Evolutionary conservation across 2,113 vertebrate genomes (phyloP), one percentile per base, ranked within the genome.

Genomic region (Gobiocypris rarus): DNA sequence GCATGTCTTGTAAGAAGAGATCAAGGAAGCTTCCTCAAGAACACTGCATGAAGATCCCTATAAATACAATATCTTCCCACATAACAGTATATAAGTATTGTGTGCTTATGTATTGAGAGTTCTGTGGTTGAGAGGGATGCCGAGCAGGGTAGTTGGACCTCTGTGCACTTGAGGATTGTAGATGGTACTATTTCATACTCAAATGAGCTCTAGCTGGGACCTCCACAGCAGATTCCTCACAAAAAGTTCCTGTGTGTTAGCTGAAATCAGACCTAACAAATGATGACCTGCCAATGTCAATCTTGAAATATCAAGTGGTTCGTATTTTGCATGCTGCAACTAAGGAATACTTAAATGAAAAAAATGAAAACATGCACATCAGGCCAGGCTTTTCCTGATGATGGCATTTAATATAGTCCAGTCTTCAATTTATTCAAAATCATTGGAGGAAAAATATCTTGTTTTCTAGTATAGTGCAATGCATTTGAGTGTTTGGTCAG

Each of bases 171-270:
- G 17, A 19, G 52, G 52, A 54, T 19, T 54, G 14, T 50, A 43
- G n/a, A 61, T 54, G 48, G 82, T 28, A 56, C 52, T 6, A 80
- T 84, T 82, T 86, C 56, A 79, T 82, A 82, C 28, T 7, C 73
- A 82, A 75, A 89, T 86, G 67, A 86, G 75, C 67, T 86, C 73
- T 75, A 86, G 74, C 77, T 89, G 82, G 74, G 65, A 45, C 59
- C 45, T 45, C 74, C 83, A 43, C 63, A 14, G 80, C 15, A 83
- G 75, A 83, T 24, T 80, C 38, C 73, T 59, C 54, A 41, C 76
- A 54, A 14, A 80, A 80, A 48, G 5, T 8, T 83, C 50, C n/a
- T 50, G 45, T 28, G 11, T 14, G 71, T 81, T 73, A 75, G 75
- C 59, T 24, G 58, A 41, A 86, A 85, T 86, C 79, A 75, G 69